Percentiles rank a stretch among this genome's conserved stretches.
These are phyloP conservation scores for Anoncus sp. DNA, from an alignment of 2,888 invertebrate species.

Conservation along the genomic window DNA sequence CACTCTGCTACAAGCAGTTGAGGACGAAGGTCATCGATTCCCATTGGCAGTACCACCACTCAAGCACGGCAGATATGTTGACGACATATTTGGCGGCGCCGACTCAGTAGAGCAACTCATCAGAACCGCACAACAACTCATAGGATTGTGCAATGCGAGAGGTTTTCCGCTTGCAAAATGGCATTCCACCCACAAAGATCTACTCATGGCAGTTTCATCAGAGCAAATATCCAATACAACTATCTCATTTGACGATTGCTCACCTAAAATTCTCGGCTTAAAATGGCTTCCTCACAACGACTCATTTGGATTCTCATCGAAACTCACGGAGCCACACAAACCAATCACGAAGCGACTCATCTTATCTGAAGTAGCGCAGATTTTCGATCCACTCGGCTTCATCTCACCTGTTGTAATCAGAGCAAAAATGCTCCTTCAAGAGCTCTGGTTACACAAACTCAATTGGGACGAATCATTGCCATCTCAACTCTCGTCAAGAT, in stretches of 20 bases:
- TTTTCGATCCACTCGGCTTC: constrained; percentile 52
- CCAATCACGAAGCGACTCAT: constrained; percentile 30
- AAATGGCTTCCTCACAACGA: constrained; percentile 27
- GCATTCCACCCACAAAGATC: neutral
- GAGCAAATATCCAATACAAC: neutral
- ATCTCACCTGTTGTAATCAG: constrained; percentile 32
- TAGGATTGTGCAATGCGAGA: no score
- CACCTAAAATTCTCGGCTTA: constrained; percentile 43
- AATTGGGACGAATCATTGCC: neutral
- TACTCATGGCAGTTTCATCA: constrained; percentile 16
- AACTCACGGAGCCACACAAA: neutral
- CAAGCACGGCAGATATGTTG: no score
- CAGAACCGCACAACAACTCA: no score
- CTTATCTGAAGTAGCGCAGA: constrained; percentile 31
- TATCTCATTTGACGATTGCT: constrained; percentile 50
- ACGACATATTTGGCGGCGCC: no score
- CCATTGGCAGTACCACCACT: no score
- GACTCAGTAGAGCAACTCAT: no score
- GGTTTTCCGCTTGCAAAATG: no score
- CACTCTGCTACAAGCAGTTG: constrained; percentile 33
- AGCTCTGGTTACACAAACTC: neutral
- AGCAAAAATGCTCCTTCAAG: constrained; percentile 38
- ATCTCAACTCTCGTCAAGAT: neutral
- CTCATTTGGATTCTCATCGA: neutral
- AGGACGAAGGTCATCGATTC: no score